Evolutionary conservation across 1,140 invertebrate species (phyloP), one percentile per base, ranked within the genome.

Genomic region (Ooceraea biroi): DNA sequence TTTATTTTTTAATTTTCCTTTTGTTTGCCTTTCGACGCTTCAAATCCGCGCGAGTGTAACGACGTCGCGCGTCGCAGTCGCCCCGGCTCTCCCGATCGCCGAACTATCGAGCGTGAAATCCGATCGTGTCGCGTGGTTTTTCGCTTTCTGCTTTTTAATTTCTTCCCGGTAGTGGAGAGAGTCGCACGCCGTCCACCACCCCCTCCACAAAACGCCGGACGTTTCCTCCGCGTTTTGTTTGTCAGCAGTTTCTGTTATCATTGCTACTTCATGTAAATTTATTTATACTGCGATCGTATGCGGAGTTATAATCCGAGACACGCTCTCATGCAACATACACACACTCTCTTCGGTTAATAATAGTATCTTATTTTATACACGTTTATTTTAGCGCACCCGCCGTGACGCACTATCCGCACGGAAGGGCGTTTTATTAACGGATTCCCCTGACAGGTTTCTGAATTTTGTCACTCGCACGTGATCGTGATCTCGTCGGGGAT

Each of bases 1-100:
- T 80, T 80, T 80, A 80, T 80, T 80, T 80, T 80, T 80, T 80
- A 80, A 80, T 80, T 80, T 80, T 80, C 65, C 76, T 80, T 80
- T 71, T 71, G 76, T 80, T 80, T 80, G 76, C 76, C 76, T 80
- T 71, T 80, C 76, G 76, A 80, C 76, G 76, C 76, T 80, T 80
- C 65, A 71, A 80, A 80, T 80, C 76, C 76, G 76, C 76, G 50
- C 76, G 63, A 80, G 65, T 80, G 57, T 80, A 80, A 80, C 65
- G 76, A 69, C 76, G 76, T 80, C 76, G 76, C 76, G 76, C 69
- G 76, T 69, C 69, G 76, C 52, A 80, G 76, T 69, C 65, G 63
- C 65, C 44, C 36, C 7, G 48, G 48, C 65, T 69, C 76, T 58
- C 2, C 7, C 76, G 76, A 80, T 80, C 76, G 76, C 76, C 76